A percentile compares a stretch with the other conserved stretches of the same genome.
phyloP scores from a whole-genome alignment of 2,888 invertebrate genomes.

The Coelogynopora nodosa region DNA sequence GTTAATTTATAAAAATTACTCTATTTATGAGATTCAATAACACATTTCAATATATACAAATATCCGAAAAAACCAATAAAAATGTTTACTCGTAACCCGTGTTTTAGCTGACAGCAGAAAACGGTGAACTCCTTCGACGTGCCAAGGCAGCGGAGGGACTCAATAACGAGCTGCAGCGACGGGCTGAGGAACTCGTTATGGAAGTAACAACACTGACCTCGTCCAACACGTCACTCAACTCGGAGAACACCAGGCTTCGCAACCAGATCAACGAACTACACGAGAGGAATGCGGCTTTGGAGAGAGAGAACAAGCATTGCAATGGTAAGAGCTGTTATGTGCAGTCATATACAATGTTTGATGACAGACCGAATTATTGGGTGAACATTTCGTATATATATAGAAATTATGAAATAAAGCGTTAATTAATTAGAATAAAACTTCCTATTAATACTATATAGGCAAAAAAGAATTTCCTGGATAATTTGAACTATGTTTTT shows the following conservation, averaged over 20 bases:
- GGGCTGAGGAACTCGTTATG: constrained; percentile 62
- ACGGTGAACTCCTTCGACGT: constrained; percentile 55
- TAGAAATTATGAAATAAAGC: too few relatives aligned
- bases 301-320: constrained; percentile 67
- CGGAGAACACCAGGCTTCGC: constrained; percentile 76
- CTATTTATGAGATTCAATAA: too few relatives aligned
- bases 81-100: not conserved
- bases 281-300: constrained; percentile 83
- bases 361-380: too few relatives aligned
- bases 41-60: too few relatives aligned
- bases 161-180: constrained; percentile 88
- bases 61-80: too few relatives aligned
- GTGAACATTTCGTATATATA: too few relatives aligned
- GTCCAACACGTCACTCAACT: constrained; percentile 29
- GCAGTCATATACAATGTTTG: too few relatives aligned
- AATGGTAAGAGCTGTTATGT: constrained; percentile 54
- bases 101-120: constrained; percentile 44
- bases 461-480: too few relatives aligned
- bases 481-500: too few relatives aligned
- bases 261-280: constrained; percentile 87
- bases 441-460: too few relatives aligned
- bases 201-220: constrained; percentile 38
- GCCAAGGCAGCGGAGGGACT: constrained; percentile 67
- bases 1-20: too few relatives aligned
- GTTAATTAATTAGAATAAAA: too few relatives aligned